Percentiles rank a stretch among this genome's conserved stretches.
These are phyloP conservation scores for Sinella curviseta DNA, from an alignment of 1,140 invertebrate species.

Conservation along the genomic window DNA sequence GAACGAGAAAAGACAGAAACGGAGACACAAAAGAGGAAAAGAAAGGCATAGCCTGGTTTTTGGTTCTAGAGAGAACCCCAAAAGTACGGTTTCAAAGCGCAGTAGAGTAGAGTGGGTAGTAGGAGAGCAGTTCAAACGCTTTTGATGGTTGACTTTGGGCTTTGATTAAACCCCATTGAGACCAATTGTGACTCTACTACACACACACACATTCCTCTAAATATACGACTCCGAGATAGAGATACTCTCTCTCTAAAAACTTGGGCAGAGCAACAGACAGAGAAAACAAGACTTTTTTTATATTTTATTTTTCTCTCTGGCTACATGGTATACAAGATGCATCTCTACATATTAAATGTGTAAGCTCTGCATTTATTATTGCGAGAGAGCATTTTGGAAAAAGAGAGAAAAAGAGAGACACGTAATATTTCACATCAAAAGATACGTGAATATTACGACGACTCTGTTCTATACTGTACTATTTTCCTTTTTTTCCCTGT, in stretches of 20 bases:
- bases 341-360: background rate
- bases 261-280: too few relatives aligned
- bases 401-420: background rate
- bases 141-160: conserved; percentile 26
- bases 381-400: background rate
- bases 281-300: too few relatives aligned
- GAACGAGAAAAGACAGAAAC: background rate
- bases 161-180: conserved; percentile 27
- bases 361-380: background rate
- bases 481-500: conserved; percentile 6
- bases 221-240: too few relatives aligned
- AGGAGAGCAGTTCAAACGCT: conserved; percentile 23
- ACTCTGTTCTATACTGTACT: background rate
- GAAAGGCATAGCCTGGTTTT: too few relatives aligned
- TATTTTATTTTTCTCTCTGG: too few relatives aligned
- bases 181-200: conserved; percentile 7
- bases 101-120: too few relatives aligned
- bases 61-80: background rate
- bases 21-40: background rate
- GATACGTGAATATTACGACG: background rate
- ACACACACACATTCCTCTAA: too few relatives aligned
- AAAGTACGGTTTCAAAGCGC: conserved; percentile 18
- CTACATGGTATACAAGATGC: too few relatives aligned
- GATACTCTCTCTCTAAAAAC: too few relatives aligned
- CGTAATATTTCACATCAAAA: conserved; percentile 7